A percentile compares a stretch with the other conserved stretches of the same genome.
Conservation (phyloP, 2,888 invertebrate species). For the Thera obeliscata region DNA sequence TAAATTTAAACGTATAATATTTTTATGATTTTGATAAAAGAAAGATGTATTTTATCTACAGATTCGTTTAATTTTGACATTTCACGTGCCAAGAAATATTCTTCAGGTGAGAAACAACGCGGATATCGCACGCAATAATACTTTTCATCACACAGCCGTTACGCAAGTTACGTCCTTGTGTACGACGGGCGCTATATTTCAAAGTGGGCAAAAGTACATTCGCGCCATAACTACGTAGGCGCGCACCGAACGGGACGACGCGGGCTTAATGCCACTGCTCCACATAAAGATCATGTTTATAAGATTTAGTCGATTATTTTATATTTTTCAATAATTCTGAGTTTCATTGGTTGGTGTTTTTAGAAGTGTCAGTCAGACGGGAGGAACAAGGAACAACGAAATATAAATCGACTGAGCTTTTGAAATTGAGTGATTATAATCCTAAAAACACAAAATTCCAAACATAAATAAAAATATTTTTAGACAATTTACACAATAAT, state of each 20-base stretch:
- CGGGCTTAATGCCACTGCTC: slow-evolving; percentile 56
- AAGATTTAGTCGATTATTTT: not conserved
- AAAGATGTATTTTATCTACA: not conserved
- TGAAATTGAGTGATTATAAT: too few species aligned
- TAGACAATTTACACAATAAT: too few species aligned
- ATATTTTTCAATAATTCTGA: too few species aligned
- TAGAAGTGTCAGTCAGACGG: too few species aligned
- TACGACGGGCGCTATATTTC: slow-evolving; percentile 71
- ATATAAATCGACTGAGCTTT: too few species aligned
- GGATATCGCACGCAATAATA: slow-evolving; percentile 29
- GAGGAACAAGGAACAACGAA: too few species aligned
- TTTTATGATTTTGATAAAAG: not conserved
- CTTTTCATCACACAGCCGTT: slow-evolving; percentile 37
- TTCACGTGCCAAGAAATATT: not conserved
- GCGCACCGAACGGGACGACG: slow-evolving; percentile 75
- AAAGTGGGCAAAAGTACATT: slow-evolving; percentile 84
- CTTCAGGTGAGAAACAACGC: not conserved
- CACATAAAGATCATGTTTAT: slow-evolving; percentile 11
- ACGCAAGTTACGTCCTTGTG: slow-evolving; percentile 64
- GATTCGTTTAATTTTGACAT: not conserved
- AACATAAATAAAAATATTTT: too few species aligned
- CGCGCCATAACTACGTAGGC: slow-evolving; percentile 83
- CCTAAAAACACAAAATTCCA: too few species aligned
- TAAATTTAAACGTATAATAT: not conserved
- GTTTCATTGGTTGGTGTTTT: too few species aligned